Evolutionary conservation across 2,888 invertebrate species (phyloP).

Genomic region (Oeneis ivallda): DNA sequence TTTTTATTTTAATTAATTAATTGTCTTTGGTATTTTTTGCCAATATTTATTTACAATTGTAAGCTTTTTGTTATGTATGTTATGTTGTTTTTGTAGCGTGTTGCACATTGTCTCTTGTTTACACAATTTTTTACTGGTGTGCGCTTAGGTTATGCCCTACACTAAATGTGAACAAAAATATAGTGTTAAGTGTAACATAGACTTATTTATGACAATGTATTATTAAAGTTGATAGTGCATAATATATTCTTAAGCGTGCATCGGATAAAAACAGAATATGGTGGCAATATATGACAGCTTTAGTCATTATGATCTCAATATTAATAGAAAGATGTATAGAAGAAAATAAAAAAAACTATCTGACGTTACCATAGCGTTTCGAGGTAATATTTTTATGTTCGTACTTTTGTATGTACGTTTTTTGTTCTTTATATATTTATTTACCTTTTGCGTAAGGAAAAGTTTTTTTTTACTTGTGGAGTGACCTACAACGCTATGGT

Average conservation of each 20-base stretch:
- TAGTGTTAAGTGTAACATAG: neutral
- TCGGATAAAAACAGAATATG: slow-evolving; percentile 41
- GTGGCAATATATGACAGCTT: slow-evolving; percentile 61
- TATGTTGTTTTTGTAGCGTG: slow-evolving; percentile 36
- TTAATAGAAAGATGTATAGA: slow-evolving; percentile 30
- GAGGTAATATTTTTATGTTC: slow-evolving; percentile 19
- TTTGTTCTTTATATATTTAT: neutral
- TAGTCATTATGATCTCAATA: slow-evolving; percentile 51
- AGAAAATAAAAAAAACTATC: slow-evolving; percentile 9
- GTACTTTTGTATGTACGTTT: slow-evolving; percentile 21
- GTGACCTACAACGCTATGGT: slow-evolving; percentile 17
- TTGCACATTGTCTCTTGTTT: slow-evolving; percentile 36
- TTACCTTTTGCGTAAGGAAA: neutral
- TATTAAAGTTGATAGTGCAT: slow-evolving; percentile 6
- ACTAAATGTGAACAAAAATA: slow-evolving; percentile 16
- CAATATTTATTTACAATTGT: slow-evolving; percentile 33
- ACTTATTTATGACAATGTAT: neutral
- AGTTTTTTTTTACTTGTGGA: neutral
- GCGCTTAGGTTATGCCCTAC: slow-evolving; percentile 2
- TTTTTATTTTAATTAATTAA: slow-evolving; percentile 3
- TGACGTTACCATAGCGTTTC: slow-evolving; percentile 20
- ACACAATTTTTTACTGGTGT: slow-evolving; percentile 17
- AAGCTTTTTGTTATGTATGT: too few species aligned
- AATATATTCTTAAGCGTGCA: slow-evolving; percentile 11
- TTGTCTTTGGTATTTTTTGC: slow-evolving; percentile 31